Conservation (phyloP, 30 jellyfish, hydroid and myxozoan species). For the Aurelia sp. region DNA sequence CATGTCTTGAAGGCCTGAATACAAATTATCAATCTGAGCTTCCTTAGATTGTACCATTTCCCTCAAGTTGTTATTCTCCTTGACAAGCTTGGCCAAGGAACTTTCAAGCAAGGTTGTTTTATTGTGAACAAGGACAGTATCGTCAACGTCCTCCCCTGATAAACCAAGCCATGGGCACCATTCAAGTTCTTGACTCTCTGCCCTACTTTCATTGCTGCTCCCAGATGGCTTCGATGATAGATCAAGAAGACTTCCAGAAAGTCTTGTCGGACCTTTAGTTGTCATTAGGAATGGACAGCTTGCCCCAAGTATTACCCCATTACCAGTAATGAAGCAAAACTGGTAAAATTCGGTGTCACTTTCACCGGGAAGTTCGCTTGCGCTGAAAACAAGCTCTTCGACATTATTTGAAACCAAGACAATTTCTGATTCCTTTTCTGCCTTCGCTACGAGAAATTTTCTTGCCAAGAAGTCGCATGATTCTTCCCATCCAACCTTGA, state of each 20-base stretch:
- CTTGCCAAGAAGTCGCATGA: slow-evolving; percentile 26
- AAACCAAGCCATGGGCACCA: slow-evolving; percentile 81
- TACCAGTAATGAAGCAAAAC: slow-evolving; percentile 74
- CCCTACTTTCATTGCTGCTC: background rate
- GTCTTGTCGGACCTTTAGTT: background rate
- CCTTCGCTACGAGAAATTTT: background rate
- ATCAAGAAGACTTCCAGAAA: slow-evolving; percentile 18
- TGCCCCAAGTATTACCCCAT: slow-evolving; percentile 83
- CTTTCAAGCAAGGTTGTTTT: slow-evolving; percentile 87
- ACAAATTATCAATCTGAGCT: background rate
- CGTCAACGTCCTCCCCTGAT: slow-evolving; percentile 67
- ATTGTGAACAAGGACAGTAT: slow-evolving; percentile 77
- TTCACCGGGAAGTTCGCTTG: slow-evolving; percentile 34
- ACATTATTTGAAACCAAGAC: background rate
- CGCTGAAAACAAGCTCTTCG: slow-evolving; percentile 35
- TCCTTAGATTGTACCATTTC: slow-evolving; percentile 21
- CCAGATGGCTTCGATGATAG: background rate
- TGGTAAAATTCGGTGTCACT: slow-evolving; percentile 81
- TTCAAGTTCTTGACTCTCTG: slow-evolving; percentile 22
- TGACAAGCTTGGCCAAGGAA: slow-evolving; percentile 63
- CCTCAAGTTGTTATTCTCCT: slow-evolving; percentile 55
- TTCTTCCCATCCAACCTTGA: slow-evolving; percentile 90
- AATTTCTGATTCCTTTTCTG: slow-evolving; percentile 4
- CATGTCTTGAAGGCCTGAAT: slow-evolving; percentile 17
- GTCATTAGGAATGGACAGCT: slow-evolving; percentile 86